Evolutionary conservation across 2,113 vertebrate genomes (phyloP).

Genomic region (Pyrgilauda ruficollis): DNA sequence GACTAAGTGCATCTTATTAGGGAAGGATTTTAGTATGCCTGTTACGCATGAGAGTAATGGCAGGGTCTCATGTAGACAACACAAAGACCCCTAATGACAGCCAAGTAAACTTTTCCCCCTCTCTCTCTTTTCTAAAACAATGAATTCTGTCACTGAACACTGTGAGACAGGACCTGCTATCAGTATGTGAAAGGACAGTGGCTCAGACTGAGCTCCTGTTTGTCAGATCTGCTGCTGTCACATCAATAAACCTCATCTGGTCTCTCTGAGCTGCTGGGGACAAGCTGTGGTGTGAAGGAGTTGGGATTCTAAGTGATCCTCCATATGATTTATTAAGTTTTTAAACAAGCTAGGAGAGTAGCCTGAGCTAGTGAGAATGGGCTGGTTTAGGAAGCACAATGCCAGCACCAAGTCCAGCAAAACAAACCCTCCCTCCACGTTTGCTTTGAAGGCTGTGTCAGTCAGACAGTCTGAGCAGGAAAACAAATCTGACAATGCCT

Average conservation of each 20-base stretch:
- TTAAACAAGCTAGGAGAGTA: not conserved
- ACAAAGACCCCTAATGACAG: not conserved
- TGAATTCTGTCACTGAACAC: not conserved
- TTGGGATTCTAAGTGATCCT: not conserved
- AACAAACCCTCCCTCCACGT: not conserved
- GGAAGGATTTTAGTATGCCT: not conserved
- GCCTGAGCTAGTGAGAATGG: slow-evolving; percentile 1
- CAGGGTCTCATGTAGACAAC: not conserved
- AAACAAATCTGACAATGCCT: slow-evolving; percentile 44
- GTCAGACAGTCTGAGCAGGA: not conserved
- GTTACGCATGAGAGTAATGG: not conserved
- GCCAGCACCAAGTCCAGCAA: not conserved
- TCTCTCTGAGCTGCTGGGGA: not conserved
- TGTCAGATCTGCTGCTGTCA: not conserved
- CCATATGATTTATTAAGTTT: slow-evolving; percentile 25
- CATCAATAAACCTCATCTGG: not conserved
- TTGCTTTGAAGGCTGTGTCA: slow-evolving; percentile 7
- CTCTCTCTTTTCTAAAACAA: not conserved
- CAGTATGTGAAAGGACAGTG: not conserved
- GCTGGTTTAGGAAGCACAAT: not conserved
- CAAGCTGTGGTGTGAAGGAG: not conserved
- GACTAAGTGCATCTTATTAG: not conserved
- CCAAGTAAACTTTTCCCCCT: not conserved
- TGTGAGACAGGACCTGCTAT: not conserved
- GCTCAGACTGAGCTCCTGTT: not conserved